These are phyloP conservation scores for Acleris literana DNA, from an alignment of 2,888 invertebrate genomes.

Conservation along the genomic window DNA sequence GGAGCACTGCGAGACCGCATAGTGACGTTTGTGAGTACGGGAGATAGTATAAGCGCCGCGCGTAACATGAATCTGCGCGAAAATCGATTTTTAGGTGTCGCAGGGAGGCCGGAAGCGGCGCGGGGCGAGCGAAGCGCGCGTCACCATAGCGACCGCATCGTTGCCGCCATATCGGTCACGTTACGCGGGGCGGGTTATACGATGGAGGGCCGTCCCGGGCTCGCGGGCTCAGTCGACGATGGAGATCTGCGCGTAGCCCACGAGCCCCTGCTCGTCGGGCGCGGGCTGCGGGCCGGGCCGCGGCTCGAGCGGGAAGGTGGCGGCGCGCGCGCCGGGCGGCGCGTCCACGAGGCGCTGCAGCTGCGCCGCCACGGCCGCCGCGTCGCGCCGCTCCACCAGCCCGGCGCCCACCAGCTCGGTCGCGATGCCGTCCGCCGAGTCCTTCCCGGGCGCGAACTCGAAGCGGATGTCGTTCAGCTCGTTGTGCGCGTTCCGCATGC, in stretches of 20 bases:
- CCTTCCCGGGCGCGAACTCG: conserved; percentile 97
- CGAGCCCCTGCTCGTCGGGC: conserved; percentile 96
- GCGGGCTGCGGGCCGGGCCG: conserved; percentile 79
- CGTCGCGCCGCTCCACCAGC: conserved; percentile 95
- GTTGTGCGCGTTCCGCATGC: conserved; percentile 94
- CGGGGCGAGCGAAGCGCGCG: no score
- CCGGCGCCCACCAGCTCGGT: conserved; percentile 98
- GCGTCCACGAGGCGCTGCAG: conserved; percentile 94
- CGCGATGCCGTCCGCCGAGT: conserved; percentile 97
- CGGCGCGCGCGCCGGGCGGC: conserved; percentile 85
- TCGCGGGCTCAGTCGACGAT: no score
- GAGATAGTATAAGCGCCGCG: conserved; percentile 44
- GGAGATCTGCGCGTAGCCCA: conserved; percentile 99
- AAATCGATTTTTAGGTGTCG: no score
- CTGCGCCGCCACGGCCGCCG: conserved; percentile 95
- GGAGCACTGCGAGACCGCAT: no score
- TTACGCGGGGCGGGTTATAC: not conserved
- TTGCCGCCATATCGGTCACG: no score
- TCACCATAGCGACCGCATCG: no score
- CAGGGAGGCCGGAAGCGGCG: no score
- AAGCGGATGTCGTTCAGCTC: conserved; percentile 99
- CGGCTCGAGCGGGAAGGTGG: conserved; percentile 92
- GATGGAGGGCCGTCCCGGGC: no score
- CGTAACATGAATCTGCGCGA: no score
- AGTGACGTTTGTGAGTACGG: no score